These are phyloP conservation scores for Harpegnathos saltator DNA, from an alignment of 1,140 invertebrate species.

Conservation along the genomic window DNA sequence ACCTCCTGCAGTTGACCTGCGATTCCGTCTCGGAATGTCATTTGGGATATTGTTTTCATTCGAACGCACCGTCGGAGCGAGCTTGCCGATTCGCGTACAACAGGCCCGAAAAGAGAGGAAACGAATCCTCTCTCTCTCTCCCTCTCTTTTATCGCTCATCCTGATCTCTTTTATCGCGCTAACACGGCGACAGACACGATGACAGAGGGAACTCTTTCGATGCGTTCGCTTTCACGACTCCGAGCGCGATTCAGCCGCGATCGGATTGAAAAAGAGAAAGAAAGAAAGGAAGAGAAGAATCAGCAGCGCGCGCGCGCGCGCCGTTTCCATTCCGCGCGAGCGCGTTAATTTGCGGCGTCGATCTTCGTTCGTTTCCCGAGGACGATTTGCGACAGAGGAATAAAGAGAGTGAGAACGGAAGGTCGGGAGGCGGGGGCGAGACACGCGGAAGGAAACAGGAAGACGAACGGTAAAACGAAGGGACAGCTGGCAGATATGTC, in stretches of 20 bases:
- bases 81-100: neutral
- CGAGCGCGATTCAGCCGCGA: conserved; percentile 31
- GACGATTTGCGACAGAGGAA: neutral
- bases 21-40: neutral
- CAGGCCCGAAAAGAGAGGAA: neutral
- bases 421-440: neutral
- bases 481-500: conserved; percentile 22
- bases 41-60: neutral
- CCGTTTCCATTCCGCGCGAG: conserved; percentile 14
- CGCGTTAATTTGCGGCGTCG: neutral
- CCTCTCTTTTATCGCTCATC: conserved; percentile 4
- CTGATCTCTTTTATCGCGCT: conserved; percentile 18
- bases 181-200: conserved; percentile 4
- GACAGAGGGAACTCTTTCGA: conserved; percentile 26
- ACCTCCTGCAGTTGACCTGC: neutral
- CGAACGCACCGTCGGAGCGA: too few relatives aligned
- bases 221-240: conserved; percentile 7
- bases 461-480: neutral
- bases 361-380: neutral
- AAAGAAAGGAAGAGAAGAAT: neutral
- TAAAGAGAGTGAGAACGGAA: neutral
- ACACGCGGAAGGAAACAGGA: conserved; percentile 25
- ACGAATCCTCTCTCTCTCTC: neutral
- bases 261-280: neutral
- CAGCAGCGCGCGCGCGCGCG: neutral